Conservation (phyloP, 2,113 vertebrate genomes). For the Xenotilapia flavipinnis region DNA sequence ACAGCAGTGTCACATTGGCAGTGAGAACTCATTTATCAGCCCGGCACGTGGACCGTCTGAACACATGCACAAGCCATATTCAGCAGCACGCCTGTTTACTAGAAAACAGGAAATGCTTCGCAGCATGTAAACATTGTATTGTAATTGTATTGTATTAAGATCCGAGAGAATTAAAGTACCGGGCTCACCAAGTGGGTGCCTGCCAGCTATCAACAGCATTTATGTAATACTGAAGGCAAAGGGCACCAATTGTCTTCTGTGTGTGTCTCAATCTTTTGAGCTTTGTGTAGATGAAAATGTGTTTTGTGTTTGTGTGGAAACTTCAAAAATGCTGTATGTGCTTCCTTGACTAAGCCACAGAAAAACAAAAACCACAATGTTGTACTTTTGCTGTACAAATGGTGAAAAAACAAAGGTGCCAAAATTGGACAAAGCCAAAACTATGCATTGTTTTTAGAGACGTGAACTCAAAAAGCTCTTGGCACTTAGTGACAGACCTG, state of each 20-base stretch:
- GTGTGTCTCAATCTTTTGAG: not conserved
- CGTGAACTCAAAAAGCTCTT: not conserved
- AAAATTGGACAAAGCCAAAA: conserved; percentile 53
- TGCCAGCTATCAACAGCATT: not conserved
- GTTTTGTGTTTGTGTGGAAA: not conserved
- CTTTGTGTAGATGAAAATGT: not conserved
- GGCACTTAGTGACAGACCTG: not conserved
- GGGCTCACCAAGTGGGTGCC: not conserved
- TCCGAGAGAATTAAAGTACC: not conserved
- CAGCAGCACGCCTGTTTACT: conserved; percentile 2
- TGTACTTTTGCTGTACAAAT: not conserved
- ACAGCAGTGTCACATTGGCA: conserved; percentile 52
- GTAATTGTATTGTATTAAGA: not conserved
- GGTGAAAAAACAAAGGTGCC: conserved; percentile 28
- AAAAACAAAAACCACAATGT: not conserved
- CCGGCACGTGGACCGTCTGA: conserved; percentile 13
- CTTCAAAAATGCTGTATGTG: not conserved
- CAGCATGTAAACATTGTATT: not conserved
- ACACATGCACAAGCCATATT: conserved; percentile 27
- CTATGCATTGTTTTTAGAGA: conserved; percentile 10
- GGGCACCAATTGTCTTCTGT: not conserved
- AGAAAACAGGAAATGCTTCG: not conserved
- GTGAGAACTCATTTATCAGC: conserved; percentile 34
- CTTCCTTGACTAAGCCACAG: conserved; percentile 12
- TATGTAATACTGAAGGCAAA: not conserved